Base-by-base conservation (phyloP, 1,140 invertebrate genomes). In the roundworm (Caenorhabditis elegans) region DNA sequence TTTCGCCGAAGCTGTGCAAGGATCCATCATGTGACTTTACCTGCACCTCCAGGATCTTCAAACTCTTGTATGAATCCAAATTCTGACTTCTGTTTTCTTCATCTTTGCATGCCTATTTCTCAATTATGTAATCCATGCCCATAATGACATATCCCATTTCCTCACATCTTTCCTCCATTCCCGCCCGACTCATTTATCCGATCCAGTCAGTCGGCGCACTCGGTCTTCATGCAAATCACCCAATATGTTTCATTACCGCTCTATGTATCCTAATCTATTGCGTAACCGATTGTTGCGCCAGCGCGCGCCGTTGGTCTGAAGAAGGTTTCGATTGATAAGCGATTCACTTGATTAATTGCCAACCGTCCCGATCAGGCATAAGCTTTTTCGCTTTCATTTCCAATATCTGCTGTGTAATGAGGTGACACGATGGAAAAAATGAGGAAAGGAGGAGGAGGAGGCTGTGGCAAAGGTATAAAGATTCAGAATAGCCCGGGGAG, bases 261-360 rank as follows among this genome's bases (percentile, higher is more conserved):
- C 60, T 22, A 43, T 19, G 19, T 60, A 34, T n/a, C n/a, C n/a
- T n/a, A n/a, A n/a, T 49, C 53, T 60, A 60, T 70, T 70, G 60
- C 60, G 60, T 39, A 70, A 70, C 60, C 34, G 60, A 70, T 36
- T 70, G 60, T 70, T 36, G 31, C 15, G 39, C 39, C 39, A 43
- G 39, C 39, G 39, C n/a, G 60, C 60, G 34, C 34, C n/a, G n/a
- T n/a, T n/a, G n/a, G n/a, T n/a, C n/a, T n/a, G 43, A 26, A 43
- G 43, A 43, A 39, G 17, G 43, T 70, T 70, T 70, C 60, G 60
- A 70, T 39, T 70, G 60, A 70, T 70, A 70, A 39, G 19, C 60
- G 31, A 39, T 70, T 70, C 60, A 70, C 60, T 70, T 70, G 60
- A 70, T 70, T 70, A 70, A 70, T 70, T 70, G 60, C 34, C 60